Evolutionary conservation across 2,888 invertebrate genomes (phyloP), one percentile per base, ranked within the genome.

Genomic region (Polyommatus iphigenia): DNA sequence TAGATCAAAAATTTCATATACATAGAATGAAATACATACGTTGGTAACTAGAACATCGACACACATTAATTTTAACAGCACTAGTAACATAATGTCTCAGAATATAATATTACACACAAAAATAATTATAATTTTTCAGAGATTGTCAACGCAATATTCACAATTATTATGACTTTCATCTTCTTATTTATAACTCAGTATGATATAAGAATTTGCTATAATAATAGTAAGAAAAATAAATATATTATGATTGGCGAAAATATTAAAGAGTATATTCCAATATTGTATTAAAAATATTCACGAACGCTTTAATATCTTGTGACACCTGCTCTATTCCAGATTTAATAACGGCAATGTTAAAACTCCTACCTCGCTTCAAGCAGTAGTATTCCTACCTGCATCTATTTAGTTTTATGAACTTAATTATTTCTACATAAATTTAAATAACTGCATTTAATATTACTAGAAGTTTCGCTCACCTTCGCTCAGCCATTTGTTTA

Each of bases 291-390:
- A 80, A 81, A 81, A 81, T 71, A 77, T 79, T 81, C 81, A 79
- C 75, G 54, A 79, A 79, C 76, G 84, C 78, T 83, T 85, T 84
- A 87, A 89, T 88, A 89, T 88, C 85, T 83, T 78, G 82, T 83
- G 86, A 83, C 91, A 92, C 92, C 91, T 91, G 92, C 84, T 84
- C 84, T 86, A 81, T 83, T 82, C 85, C 85, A 88, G 87, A 91
- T 91, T 91, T 92, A 91, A 92, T 92, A 92, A 91, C 89, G 85
- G 84, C 87, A 82, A 87, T 89, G 89, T 88, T 89, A 88, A 90
- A 90, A 67, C 81, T 87, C 87, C 86, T 84, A 18, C 18, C 50
- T 54, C 54, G 54, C 54, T 75, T 29, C 32, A 15, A 67, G 54
- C 20, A 54, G 29, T 75, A 73, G 24, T 73, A 50, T 73, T 73